Evolutionary conservation across 1,140 invertebrate genomes (phyloP).

Genomic region (Drosophila nigrodunni): DNA sequence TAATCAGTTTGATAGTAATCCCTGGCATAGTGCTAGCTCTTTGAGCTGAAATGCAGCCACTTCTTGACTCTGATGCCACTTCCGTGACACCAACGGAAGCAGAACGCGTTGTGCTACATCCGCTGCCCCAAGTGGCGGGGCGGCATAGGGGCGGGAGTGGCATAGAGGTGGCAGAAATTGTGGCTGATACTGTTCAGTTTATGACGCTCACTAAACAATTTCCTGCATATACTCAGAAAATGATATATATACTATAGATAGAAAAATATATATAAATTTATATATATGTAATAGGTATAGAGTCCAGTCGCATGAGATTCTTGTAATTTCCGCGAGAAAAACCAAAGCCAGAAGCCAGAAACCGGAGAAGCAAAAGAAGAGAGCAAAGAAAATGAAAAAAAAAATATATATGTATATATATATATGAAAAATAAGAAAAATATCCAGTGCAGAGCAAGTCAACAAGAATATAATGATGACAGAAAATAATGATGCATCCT

Average conservation of each 20-base stretch:
- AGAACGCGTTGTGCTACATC: slow-evolving; percentile 69
- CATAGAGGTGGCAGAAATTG: not conserved
- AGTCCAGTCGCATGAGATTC: slow-evolving; percentile 25
- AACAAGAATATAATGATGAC: slow-evolving; percentile 82
- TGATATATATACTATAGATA: slow-evolving; percentile 18
- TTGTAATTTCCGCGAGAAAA: slow-evolving; percentile 71
- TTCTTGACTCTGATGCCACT: slow-evolving; percentile 50
- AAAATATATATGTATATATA: not conserved
- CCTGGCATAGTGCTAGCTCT: not conserved
- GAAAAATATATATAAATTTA: slow-evolving; percentile 1
- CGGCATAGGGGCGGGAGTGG: not conserved
- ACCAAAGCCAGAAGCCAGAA: slow-evolving; percentile 43
- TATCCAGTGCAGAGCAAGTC: slow-evolving; percentile 43
- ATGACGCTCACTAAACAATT: slow-evolving; percentile 79
- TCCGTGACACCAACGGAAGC: slow-evolving; percentile 72
- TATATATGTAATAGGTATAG: slow-evolving; percentile 7
- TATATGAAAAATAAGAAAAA: slow-evolving; percentile 10
- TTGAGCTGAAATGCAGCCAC: slow-evolving; percentile 37
- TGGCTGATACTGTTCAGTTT: slow-evolving; percentile 42
- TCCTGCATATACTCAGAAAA: slow-evolving; percentile 64
- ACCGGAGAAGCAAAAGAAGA: not conserved
- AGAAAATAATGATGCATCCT: slow-evolving; percentile 83
- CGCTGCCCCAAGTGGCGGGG: slow-evolving; percentile 36
- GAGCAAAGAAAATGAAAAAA: slow-evolving; percentile 41
- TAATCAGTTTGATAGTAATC: not conserved